A percentile compares a stretch with the other conserved stretches of the same genome.
Conservation (phyloP, 2,113 vertebrate genomes). For the Aix galericulata region DNA sequence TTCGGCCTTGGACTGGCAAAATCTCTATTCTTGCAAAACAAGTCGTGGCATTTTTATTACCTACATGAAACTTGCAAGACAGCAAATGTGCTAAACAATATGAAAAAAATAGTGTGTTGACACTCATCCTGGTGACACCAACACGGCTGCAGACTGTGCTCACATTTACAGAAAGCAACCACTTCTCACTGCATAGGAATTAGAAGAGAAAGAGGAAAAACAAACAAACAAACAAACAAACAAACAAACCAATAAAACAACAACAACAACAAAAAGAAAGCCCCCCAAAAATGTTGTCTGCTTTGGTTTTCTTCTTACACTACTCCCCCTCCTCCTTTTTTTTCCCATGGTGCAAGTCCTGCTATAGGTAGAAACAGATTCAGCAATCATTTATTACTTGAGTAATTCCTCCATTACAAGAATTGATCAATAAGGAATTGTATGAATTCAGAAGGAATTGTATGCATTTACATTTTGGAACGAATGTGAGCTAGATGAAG, state of each 20-base stretch:
- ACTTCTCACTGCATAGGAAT: neutral
- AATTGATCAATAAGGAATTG: neutral
- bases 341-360: neutral
- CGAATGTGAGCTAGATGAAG: neutral
- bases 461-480: neutral
- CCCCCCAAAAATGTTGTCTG: neutral
- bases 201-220: neutral
- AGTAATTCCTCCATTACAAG: neutral
- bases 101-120: neutral
- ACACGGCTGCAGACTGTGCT: neutral
- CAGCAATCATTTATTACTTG: neutral
- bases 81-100: neutral
- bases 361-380: neutral
- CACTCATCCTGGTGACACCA: neutral
- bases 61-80: neutral
- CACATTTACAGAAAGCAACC: neutral
- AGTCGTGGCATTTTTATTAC: neutral
- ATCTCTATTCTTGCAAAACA: slow-evolving; percentile 9
- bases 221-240: no score
- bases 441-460: neutral
- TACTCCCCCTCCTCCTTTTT: no score
- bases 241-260: no score
- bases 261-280: no score
- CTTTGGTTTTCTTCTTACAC: neutral
- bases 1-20: neutral